Conservation (phyloP, 2,113 vertebrate species). For the Gila orcuttii region DNA sequence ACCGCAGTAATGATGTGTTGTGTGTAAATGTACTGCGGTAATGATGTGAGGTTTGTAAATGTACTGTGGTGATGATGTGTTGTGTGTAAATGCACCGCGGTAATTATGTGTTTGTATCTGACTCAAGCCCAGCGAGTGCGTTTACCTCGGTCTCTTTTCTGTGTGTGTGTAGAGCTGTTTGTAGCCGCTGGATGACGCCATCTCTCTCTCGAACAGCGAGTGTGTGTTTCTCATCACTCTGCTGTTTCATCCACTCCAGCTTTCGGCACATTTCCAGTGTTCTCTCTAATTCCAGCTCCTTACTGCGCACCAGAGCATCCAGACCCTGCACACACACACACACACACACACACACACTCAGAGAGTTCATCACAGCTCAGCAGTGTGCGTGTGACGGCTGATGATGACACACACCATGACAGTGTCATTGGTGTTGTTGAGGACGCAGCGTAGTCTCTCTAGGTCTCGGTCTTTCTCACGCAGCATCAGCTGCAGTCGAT, state of each 20-base stretch:
- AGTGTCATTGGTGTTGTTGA: slow-evolving; percentile 89
- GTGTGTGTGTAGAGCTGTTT: slow-evolving; percentile 83
- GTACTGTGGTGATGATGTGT: no score
- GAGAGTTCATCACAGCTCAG: neutral
- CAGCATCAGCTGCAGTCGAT: slow-evolving; percentile 79
- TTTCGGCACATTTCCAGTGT: slow-evolving; percentile 83
- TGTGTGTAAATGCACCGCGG: no score
- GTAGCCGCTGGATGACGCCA: slow-evolving; percentile 84
- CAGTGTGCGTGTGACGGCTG: neutral
- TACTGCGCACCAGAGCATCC: slow-evolving; percentile 85
- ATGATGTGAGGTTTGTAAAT: no score
- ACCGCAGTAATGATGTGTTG: no score
- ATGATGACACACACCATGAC: slow-evolving; percentile 78
- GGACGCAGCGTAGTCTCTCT: slow-evolving; percentile 83
- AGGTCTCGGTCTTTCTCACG: slow-evolving; percentile 86
- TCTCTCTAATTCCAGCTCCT: slow-evolving; percentile 89
- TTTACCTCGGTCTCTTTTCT: slow-evolving; percentile 88
- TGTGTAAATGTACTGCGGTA: no score
- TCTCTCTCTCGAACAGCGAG: slow-evolving; percentile 84
- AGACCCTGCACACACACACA: slow-evolving; percentile 79
- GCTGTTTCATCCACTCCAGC: slow-evolving; percentile 87
- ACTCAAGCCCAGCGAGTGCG: neutral
- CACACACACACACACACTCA: neutral
- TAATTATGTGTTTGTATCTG: neutral
- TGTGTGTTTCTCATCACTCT: slow-evolving; percentile 80